Conservation (phyloP, 1,140 invertebrate genomes). For the Zeugodacus cucurbitae region DNA sequence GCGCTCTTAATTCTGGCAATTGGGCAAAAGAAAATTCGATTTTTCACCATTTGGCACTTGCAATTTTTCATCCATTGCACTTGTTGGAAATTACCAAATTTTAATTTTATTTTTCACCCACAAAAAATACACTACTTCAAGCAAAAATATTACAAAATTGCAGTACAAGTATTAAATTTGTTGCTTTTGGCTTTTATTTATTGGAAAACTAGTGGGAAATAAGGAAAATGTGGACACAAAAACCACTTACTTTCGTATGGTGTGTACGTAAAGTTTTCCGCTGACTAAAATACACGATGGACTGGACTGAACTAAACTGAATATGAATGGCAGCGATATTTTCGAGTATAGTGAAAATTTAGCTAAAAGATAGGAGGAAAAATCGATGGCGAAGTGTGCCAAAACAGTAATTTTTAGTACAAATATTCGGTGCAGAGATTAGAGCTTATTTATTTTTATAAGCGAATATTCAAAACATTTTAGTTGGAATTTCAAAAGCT, state of each 20-base stretch:
- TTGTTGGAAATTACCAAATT: slow-evolving; percentile 4
- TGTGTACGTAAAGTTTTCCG: not conserved
- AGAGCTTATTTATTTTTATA: too few relatives aligned
- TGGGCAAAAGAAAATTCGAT: slow-evolving; percentile 37
- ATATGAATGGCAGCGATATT: slow-evolving; percentile 22
- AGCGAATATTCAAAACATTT: too few relatives aligned
- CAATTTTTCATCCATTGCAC: slow-evolving; percentile 5
- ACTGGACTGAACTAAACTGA: slow-evolving; percentile 32
- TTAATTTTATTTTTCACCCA: not conserved
- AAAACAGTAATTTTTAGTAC: not conserved
- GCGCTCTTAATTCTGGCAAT: not conserved
- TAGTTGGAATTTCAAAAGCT: too few relatives aligned
- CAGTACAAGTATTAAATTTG: not conserved
- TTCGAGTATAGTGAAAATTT: slow-evolving; percentile 39
- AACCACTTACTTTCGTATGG: not conserved
- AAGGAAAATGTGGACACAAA: not conserved
- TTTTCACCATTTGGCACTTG: slow-evolving; percentile 43
- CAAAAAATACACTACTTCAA: not conserved
- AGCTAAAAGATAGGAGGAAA: slow-evolving; percentile 7
- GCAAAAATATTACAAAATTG: not conserved
- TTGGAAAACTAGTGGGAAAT: not conserved
- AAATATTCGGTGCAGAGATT: not conserved
- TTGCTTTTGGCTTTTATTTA: not conserved
- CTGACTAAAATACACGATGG: slow-evolving; percentile 35
- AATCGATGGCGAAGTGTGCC: not conserved